Evolutionary conservation across 2,888 invertebrate species (phyloP).

Genomic region (Atherix ibis): DNA sequence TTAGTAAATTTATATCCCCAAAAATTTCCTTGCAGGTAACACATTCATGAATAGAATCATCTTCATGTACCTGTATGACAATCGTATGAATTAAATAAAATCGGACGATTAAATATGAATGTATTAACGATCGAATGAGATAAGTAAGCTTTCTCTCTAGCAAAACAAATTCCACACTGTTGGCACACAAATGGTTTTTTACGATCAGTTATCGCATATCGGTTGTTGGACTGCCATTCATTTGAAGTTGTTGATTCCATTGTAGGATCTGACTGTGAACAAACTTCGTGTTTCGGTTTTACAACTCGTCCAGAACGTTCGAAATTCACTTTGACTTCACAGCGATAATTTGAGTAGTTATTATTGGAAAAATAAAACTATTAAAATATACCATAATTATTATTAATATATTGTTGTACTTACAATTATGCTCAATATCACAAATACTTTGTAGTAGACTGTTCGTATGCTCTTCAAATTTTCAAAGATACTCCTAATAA

Average conservation of each 20-base stretch:
- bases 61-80: slow-evolving; percentile 47
- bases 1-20: slow-evolving; percentile 46
- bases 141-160: slow-evolving; percentile 63
- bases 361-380: slow-evolving; percentile 17
- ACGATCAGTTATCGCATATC: slow-evolving; percentile 51
- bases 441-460: slow-evolving; percentile 43
- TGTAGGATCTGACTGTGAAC: too few species aligned
- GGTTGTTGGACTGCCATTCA: too few species aligned
- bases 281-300: slow-evolving; percentile 9
- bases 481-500: slow-evolving; percentile 62
- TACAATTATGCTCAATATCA: slow-evolving; percentile 21
- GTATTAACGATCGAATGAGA: slow-evolving; percentile 51
- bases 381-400: background rate
- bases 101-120: too few species aligned
- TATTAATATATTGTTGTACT: slow-evolving; percentile 3
- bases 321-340: slow-evolving; percentile 7
- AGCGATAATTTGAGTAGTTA: slow-evolving; percentile 6
- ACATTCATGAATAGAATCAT: slow-evolving; percentile 66
- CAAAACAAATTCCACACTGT: slow-evolving; percentile 59
- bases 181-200: slow-evolving; percentile 68
- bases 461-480: slow-evolving; percentile 65
- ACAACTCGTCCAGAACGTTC: slow-evolving; percentile 12
- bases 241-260: too few species aligned
- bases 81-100: too few species aligned
- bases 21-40: slow-evolving; percentile 67